Evolutionary conservation across 2,113 vertebrate genomes (phyloP).

Genomic region (Cavia aperea): DNA sequence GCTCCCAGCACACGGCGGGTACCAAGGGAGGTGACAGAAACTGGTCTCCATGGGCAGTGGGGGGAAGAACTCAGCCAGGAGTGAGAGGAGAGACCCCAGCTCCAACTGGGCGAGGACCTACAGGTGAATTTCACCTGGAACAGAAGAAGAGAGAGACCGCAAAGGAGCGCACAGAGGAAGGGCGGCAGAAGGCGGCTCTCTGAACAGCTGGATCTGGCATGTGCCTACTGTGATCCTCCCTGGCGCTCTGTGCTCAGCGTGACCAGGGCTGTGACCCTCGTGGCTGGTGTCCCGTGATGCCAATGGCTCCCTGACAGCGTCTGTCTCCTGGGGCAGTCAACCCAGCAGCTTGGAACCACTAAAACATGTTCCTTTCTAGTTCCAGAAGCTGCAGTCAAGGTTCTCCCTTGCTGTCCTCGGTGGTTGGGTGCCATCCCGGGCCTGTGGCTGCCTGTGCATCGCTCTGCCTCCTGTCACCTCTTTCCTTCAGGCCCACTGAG

Average conservation of each 20-base stretch:
- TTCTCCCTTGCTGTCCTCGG: background rate
- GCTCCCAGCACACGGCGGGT: background rate
- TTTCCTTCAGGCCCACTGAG: background rate
- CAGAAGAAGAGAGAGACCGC: background rate
- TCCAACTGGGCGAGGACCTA: background rate
- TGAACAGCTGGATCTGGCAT: background rate
- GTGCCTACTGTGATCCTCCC: background rate
- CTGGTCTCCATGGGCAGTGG: background rate
- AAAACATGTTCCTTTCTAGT: background rate
- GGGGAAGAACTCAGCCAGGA: background rate
- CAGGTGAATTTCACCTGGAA: background rate
- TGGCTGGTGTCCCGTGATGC: accelerated
- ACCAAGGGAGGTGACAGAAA: background rate
- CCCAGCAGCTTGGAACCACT: background rate
- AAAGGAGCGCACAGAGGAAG: background rate
- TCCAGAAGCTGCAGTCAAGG: background rate
- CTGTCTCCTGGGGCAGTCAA: background rate
- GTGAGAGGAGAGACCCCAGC: background rate
- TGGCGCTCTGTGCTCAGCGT: accelerated
- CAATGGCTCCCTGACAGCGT: accelerated
- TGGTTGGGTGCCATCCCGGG: background rate
- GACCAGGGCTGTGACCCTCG: background rate
- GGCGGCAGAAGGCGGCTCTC: background rate
- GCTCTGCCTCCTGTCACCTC: background rate
- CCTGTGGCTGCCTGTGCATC: background rate